A percentile compares a stretch with the other conserved stretches of the same genome.
phyloP scores from a whole-genome alignment of 2,113 vertebrate genomes.

The Lota lota region DNA sequence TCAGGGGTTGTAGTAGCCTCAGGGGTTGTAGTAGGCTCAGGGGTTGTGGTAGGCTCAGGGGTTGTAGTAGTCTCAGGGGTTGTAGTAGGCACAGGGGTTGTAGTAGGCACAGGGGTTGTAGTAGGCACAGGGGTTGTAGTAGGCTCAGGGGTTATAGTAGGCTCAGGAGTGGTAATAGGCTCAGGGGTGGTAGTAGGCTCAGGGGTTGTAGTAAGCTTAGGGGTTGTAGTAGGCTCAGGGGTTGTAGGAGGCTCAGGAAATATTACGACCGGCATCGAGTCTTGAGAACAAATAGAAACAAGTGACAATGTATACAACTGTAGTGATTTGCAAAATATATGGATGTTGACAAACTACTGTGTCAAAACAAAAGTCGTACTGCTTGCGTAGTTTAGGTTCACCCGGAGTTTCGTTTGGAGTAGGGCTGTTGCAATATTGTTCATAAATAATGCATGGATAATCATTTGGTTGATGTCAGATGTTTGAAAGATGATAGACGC shows the following conservation, averaged over 20 bases:
- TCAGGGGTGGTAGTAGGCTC: too few species aligned
- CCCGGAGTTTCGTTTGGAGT: slow-evolving; percentile 2
- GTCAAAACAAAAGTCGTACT: slow-evolving; percentile 30
- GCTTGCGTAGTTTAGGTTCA: slow-evolving; percentile 14
- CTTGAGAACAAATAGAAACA: not conserved
- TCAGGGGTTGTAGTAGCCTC: not conserved
- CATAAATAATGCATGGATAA: not conserved
- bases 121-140: not conserved
- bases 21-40: not conserved
- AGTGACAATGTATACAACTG: not conserved
- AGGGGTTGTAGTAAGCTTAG: not conserved
- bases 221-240: not conserved
- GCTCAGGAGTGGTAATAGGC: not conserved
- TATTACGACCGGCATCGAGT: not conserved
- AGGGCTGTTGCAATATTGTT: fast-evolving
- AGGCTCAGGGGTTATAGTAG: not conserved
- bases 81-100: not conserved
- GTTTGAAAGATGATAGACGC: slow-evolving; percentile 33
- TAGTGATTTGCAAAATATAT: not conserved
- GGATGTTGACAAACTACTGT: not conserved
- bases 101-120: not conserved
- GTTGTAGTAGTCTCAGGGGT: not conserved
- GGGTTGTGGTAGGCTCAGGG: not conserved
- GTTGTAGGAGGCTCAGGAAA: not conserved
- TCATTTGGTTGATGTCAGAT: fast-evolving